These are phyloP conservation scores for Fopius arisanus DNA, from an alignment of 1,140 invertebrate genomes.

Conservation along the genomic window DNA sequence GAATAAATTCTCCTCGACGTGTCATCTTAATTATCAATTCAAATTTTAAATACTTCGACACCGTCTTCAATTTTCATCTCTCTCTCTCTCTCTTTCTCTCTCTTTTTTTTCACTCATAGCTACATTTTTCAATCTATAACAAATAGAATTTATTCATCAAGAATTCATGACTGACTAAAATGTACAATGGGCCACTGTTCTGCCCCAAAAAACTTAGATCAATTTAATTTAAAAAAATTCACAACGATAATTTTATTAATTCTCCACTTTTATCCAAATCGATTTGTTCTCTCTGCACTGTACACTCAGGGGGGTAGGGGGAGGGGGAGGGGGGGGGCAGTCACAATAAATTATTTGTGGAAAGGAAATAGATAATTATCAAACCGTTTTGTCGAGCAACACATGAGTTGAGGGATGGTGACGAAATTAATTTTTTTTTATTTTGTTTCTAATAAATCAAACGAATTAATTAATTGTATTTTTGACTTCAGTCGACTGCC, in stretches of 20 bases:
- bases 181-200: too few relatives aligned
- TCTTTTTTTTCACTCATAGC: not conserved
- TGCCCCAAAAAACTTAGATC: too few relatives aligned
- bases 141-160: not conserved
- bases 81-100: too few relatives aligned
- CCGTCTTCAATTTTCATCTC: not conserved
- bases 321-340: too few relatives aligned
- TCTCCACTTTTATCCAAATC: not conserved
- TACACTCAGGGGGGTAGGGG: not conserved
- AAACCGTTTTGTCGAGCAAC: not conserved
- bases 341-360: not conserved
- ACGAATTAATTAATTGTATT: too few relatives aligned
- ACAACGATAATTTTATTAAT: not conserved
- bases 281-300: not conserved
- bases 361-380: not conserved
- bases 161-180: not conserved
- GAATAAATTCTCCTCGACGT: constrained; percentile 21
- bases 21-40: constrained; percentile 16
- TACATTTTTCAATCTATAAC: not conserved
- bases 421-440: not conserved
- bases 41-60: constrained; percentile 2
- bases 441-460: too few relatives aligned
- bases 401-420: not conserved
- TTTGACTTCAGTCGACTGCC: too few relatives aligned
- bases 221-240: too few relatives aligned